Conservation (phyloP, 2,888 invertebrate species). For the Phania funesta region DNA sequence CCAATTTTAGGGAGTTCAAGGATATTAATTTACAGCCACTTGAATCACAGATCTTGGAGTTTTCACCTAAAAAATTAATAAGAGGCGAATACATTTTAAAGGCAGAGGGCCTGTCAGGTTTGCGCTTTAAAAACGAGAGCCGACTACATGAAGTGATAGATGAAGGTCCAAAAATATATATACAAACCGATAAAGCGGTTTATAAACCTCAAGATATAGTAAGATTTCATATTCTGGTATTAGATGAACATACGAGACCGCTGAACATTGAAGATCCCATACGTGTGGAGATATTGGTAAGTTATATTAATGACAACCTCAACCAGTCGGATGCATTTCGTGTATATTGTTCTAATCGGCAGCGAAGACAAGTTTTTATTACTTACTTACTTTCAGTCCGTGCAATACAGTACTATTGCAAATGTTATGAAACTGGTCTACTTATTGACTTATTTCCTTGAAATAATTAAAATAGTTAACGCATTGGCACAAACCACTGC, state of each 20-base stretch:
- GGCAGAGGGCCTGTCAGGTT: constrained; percentile 84
- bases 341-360: too few species aligned
- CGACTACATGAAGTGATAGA: constrained; percentile 87
- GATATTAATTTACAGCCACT: constrained; percentile 14
- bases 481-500: too few species aligned
- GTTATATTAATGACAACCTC: not conserved
- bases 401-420: too few species aligned
- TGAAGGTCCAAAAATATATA: constrained; percentile 84
- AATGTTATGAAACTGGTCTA: too few species aligned
- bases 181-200: constrained; percentile 95
- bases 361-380: too few species aligned
- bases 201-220: constrained; percentile 93
- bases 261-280: constrained; percentile 74
- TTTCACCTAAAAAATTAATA: constrained; percentile 6
- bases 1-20: not conserved
- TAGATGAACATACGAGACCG: constrained; percentile 88
- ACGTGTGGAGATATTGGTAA: constrained; percentile 72
- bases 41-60: constrained; percentile 8
- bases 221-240: constrained; percentile 86
- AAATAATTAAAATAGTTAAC: too few species aligned
- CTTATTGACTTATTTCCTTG: too few species aligned
- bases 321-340: too few species aligned
- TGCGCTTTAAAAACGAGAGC: constrained; percentile 87
- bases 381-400: too few species aligned
- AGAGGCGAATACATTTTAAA: constrained; percentile 29